Base-by-base conservation (phyloP, 2,113 vertebrate species). In the Oreochromis aureus region DNA sequence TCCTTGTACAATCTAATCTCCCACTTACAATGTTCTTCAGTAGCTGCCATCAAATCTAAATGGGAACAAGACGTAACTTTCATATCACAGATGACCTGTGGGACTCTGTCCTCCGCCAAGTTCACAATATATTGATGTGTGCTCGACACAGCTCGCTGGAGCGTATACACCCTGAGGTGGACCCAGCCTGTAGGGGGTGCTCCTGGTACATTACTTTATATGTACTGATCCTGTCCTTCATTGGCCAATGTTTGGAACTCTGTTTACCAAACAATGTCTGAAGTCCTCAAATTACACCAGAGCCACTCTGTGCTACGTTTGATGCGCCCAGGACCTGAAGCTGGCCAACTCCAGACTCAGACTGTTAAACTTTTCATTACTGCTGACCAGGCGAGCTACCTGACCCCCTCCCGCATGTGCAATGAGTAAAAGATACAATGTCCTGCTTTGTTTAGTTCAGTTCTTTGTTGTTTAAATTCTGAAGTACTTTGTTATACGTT, bases 391-490 rank as follows among this genome's bases (percentile, higher is more conserved):
- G 58, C 15, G 27, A 59, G 56, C 56, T 59, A 32, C 56, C 56
- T 10, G 56, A 59, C 1, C 5, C 27, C 0, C 5, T 61, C 15
- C 27, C 1, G 1, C 15, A 32, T 0, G 15, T 32, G 15, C 15
- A 18, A 32, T 61, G 58, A 61, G 58, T 61, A 61, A 18, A 32
- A 61, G 1, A 61, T 6, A 32, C 8, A 3, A 61, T 8, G 8
- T 61, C 27, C 58, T 61, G 58, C 58, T 61, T 6, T 61, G 58
- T 61, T 59, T 59, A 59, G 27, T 18, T 61, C 15, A 34, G 16
- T 32, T 61, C 30, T 55, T 55, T 32, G 6, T 32, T 32, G 32
- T 32, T 32, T 55, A 55, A 0, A 18, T 59, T 59, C 58, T 59
- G 7, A 59, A 18, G 58, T 2, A 61, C 30, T 61, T 61, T 10